phyloP scores from a whole-genome alignment of 1,140 invertebrate genomes.

The Galleria mellonella region DNA sequence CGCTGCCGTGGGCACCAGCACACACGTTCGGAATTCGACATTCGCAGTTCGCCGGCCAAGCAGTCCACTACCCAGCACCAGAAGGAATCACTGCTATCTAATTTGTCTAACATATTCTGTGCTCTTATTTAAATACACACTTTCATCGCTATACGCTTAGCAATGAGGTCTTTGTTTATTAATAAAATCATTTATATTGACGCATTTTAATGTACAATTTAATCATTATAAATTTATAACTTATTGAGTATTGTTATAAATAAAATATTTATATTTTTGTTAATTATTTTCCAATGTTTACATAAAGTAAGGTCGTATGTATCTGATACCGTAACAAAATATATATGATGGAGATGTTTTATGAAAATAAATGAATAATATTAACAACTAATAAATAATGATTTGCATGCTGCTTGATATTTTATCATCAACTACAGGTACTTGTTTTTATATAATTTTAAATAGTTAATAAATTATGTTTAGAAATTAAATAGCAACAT shows the following conservation, averaged over 20 bases:
- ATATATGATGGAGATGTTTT: neutral
- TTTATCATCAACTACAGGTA: neutral
- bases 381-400: neutral
- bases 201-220: too few species aligned
- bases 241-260: slow-evolving; percentile 1
- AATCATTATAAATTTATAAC: neutral
- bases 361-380: neutral
- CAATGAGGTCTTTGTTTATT: too few species aligned
- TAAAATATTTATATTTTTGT: neutral
- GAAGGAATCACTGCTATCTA: slow-evolving; percentile 50
- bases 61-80: slow-evolving; percentile 43
- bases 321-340: neutral
- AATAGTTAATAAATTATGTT: too few species aligned
- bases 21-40: slow-evolving; percentile 87
- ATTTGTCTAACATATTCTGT: slow-evolving; percentile 21
- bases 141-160: too few species aligned
- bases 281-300: neutral
- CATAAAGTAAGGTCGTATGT: neutral
- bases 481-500: too few species aligned
- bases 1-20: slow-evolving; percentile 73
- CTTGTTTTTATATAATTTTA: neutral
- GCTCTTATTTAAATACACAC: too few species aligned
- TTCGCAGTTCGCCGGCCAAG: slow-evolving; percentile 78
- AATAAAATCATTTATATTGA: too few species aligned
- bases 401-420: slow-evolving; percentile 4